Conservation (phyloP, 1,140 invertebrate species). For the Drosophila orena region DNA sequence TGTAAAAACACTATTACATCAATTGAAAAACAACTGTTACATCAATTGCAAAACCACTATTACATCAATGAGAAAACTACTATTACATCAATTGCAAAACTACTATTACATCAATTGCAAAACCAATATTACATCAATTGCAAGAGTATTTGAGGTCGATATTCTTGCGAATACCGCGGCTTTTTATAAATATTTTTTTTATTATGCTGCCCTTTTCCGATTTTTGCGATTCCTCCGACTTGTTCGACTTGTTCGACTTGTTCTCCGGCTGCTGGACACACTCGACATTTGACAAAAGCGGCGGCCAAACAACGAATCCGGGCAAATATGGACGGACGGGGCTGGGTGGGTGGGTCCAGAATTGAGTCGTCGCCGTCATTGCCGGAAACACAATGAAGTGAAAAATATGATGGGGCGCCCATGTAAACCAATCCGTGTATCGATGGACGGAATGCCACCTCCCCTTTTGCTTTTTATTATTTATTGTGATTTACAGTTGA, state of each 20-base stretch:
- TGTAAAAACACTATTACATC: too few relatives aligned
- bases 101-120: too few relatives aligned
- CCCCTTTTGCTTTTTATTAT: constrained; percentile 68
- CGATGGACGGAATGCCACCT: constrained; percentile 27
- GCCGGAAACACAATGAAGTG: constrained; percentile 79
- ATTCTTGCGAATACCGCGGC: background rate
- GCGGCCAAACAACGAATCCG: constrained; percentile 52
- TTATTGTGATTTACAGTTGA: constrained; percentile 85
- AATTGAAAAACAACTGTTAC: too few relatives aligned
- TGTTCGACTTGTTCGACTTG: constrained; percentile 6
- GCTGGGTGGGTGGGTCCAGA: background rate
- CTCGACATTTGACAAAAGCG: constrained; percentile 72
- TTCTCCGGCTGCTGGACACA: constrained; percentile 54
- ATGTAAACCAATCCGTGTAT: constrained; percentile 40
- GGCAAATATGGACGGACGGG: background rate
- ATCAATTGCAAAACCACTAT: too few relatives aligned
- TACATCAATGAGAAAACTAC: too few relatives aligned
- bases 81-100: too few relatives aligned
- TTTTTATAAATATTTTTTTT: constrained; percentile 20
- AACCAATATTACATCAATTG: too few relatives aligned
- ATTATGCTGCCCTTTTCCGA: constrained; percentile 14
- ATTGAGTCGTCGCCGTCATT: constrained; percentile 14
- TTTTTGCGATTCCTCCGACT: background rate
- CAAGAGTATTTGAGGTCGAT: background rate
- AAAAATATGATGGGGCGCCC: constrained; percentile 76